phyloP scores from a whole-genome alignment of 2,888 invertebrate genomes.

The Phrixothrix hirtus region DNA sequence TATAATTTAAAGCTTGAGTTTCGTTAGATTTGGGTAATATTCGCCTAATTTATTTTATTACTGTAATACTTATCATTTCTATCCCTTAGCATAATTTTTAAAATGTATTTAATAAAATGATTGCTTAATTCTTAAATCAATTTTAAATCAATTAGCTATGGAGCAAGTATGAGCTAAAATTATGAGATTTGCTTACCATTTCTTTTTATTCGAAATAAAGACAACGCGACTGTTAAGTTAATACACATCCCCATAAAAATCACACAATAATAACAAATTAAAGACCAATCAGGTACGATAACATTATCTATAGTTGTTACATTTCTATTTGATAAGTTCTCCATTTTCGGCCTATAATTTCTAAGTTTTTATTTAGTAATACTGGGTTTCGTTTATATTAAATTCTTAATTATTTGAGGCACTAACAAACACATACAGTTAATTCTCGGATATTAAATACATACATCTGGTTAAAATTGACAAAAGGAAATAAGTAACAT shows the following conservation, averaged over 20 bases:
- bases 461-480: slow-evolving; percentile 22
- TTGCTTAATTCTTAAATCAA: no score
- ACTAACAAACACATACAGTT: background rate
- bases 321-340: slow-evolving; percentile 8
- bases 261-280: slow-evolving; percentile 41
- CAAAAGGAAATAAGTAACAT: slow-evolving; percentile 25
- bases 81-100: no score
- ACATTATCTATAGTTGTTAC: background rate
- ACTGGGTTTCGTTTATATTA: background rate
- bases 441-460: slow-evolving; percentile 1
- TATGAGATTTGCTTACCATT: slow-evolving; percentile 55
- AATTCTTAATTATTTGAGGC: background rate
- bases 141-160: no score
- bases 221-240: slow-evolving; percentile 43
- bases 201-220: slow-evolving; percentile 56
- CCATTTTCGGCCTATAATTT: background rate
- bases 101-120: no score
- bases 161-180: no score
- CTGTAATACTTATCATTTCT: no score
- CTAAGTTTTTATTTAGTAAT: background rate
- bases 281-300: slow-evolving; percentile 33
- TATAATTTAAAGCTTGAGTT: no score
- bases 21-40: no score
- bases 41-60: no score
- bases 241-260: slow-evolving; percentile 39